Conservation (phyloP, 2,888 invertebrate species). For the Andrena fulva region DNA sequence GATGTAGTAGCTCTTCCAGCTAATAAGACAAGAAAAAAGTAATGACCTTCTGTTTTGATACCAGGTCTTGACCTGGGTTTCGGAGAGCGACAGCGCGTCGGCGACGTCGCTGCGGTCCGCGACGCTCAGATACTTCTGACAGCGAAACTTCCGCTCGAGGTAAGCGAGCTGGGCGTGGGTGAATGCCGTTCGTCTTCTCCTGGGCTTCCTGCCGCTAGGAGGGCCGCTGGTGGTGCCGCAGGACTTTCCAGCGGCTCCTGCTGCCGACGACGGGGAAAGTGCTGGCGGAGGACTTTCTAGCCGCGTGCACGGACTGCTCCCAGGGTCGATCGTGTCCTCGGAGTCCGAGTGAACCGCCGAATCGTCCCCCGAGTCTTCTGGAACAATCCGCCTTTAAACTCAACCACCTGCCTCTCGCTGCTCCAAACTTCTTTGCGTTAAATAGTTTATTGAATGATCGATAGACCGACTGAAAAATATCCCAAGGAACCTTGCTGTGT, state of each 20-base stretch:
- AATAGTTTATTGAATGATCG: no score
- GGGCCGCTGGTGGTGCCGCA: conserved; percentile 80
- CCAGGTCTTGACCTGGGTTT: conserved; percentile 98
- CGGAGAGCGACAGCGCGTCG: conserved; percentile 94
- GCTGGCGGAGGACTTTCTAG: conserved; percentile 78
- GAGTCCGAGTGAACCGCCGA: conserved; percentile 83
- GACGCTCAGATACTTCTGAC: conserved; percentile 97
- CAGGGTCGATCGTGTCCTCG: conserved; percentile 84
- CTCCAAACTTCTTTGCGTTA: neutral
- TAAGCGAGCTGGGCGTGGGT: conserved; percentile 97
- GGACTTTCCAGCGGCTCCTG: conserved; percentile 67
- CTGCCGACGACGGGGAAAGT: conserved; percentile 79
- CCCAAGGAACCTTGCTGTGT: no score
- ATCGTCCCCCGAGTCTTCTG: conserved; percentile 83
- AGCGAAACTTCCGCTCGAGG: conserved; percentile 95
- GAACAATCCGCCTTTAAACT: conserved; percentile 1
- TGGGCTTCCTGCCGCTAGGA: conserved; percentile 90
- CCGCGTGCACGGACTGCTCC: conserved; percentile 82
- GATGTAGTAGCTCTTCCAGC: no score
- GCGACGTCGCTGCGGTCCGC: conserved; percentile 97
- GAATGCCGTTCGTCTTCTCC: conserved; percentile 95
- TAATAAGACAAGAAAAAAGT: neutral
- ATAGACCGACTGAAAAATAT: no score
- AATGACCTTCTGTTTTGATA: conserved; percentile 94
- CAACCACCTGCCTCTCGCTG: neutral